A percentile compares a stretch with the other conserved stretches of the same genome.
Evolutionary conservation across 2,888 invertebrate species (phyloP).

Genomic region (Oithona nana): DNA sequence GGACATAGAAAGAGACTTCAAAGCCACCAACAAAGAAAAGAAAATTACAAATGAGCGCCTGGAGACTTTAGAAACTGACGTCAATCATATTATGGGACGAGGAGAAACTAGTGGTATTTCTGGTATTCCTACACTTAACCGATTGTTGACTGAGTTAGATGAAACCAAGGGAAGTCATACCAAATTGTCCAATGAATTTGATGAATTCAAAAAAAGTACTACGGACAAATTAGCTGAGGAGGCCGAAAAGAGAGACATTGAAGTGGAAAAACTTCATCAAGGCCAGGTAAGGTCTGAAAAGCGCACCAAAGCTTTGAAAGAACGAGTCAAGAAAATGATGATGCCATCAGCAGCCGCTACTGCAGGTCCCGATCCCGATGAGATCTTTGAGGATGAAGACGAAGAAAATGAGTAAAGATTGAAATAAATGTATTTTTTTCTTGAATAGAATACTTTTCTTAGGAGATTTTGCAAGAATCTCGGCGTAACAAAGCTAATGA

Average conservation of each 20-base stretch:
- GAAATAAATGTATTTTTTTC: no score
- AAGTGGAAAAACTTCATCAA: background rate
- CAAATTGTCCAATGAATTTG: background rate
- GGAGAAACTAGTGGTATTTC: background rate
- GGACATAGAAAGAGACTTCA: background rate
- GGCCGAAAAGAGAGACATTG: background rate
- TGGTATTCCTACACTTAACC: background rate
- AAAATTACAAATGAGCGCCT: background rate
- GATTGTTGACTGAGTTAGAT: background rate
- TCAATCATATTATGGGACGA: background rate
- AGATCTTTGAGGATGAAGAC: background rate
- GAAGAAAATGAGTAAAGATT: background rate
- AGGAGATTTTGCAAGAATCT: conserved; percentile 9
- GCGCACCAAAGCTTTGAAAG: background rate
- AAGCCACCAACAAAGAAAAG: background rate
- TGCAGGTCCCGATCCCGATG: background rate
- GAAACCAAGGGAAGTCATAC: background rate
- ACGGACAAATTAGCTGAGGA: background rate
- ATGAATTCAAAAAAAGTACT: background rate
- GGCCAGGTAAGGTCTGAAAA: background rate
- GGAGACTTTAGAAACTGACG: background rate
- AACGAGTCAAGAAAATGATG: background rate
- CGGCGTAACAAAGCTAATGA: conserved; percentile 1
- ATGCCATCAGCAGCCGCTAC: background rate
- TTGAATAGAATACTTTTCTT: no score